These are phyloP conservation scores for Sebastes melanostomus DNA, from an alignment of 2,797 vertebrate genomes.

Conservation along the genomic window DNA sequence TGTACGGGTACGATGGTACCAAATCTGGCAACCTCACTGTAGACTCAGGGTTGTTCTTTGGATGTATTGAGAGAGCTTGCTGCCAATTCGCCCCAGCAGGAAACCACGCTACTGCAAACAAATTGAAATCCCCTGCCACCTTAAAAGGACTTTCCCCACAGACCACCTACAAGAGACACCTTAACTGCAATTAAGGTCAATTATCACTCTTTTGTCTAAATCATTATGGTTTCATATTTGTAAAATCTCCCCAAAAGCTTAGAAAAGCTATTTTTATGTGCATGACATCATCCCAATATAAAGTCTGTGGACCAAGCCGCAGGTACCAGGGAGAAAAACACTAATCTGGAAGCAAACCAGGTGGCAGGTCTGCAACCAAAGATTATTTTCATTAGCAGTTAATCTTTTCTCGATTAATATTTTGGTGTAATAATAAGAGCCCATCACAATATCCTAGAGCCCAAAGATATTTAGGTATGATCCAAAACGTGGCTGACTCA, in stretches of 20 bases:
- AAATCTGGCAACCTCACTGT: constrained; percentile 11
- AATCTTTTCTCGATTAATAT: neutral
- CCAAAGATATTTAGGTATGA: neutral
- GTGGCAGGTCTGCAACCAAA: neutral
- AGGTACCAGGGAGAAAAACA: neutral
- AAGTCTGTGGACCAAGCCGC: neutral
- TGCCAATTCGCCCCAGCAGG: neutral
- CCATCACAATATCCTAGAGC: neutral
- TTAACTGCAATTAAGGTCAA: neutral
- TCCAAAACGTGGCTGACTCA: neutral
- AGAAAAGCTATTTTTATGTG: neutral
- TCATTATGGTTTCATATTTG: neutral
- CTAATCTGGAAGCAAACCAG: neutral
- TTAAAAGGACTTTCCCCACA: neutral
- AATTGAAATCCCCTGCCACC: neutral
- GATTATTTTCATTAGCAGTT: neutral
- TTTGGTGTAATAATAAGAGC: too few relatives aligned
- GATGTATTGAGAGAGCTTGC: neutral
- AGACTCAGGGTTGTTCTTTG: neutral
- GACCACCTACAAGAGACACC: neutral
- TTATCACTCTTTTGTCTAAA: neutral
- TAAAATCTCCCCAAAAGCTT: neutral
- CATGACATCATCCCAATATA: neutral
- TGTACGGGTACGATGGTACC: neutral
- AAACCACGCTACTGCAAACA: neutral